A percentile compares a stretch with the other conserved stretches of the same genome.
phyloP scores from a whole-genome alignment of 2,888 invertebrate genomes.

The Chrysolina oricalcia region DNA sequence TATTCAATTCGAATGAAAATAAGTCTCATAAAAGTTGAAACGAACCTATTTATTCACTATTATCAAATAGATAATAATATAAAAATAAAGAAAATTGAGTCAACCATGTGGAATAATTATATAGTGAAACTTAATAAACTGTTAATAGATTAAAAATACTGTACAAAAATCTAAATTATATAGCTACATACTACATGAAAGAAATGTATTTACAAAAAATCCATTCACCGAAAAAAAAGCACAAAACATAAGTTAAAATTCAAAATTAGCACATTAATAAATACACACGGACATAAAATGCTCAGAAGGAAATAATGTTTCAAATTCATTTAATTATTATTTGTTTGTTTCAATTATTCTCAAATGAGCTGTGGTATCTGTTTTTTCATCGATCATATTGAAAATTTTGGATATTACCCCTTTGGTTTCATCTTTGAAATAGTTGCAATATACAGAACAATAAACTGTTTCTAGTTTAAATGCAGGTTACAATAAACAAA shows the following conservation, averaged over 20 bases:
- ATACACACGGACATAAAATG: not conserved
- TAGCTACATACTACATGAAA: constrained; percentile 30
- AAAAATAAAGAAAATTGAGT: too few relatives aligned
- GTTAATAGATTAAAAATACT: constrained; percentile 41
- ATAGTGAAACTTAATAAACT: not conserved
- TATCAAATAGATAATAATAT: not conserved
- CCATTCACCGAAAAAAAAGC: constrained; percentile 40
- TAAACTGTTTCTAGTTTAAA: too few relatives aligned
- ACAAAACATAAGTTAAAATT: constrained; percentile 26
- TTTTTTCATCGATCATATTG: not conserved
- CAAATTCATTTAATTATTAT: not conserved
- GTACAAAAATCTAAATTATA: constrained; percentile 33
- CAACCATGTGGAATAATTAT: not conserved
- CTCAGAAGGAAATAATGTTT: not conserved
- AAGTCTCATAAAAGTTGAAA: not conserved
- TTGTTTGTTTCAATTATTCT: not conserved
- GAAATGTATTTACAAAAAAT: constrained; percentile 39
- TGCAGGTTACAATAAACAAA: too few relatives aligned
- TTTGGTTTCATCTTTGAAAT: too few relatives aligned
- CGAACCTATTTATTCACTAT: not conserved
- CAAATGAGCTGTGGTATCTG: not conserved
- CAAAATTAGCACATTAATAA: not conserved
- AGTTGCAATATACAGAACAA: too few relatives aligned
- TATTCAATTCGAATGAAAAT: not conserved
- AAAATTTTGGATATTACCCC: not conserved